phyloP scores from a whole-genome alignment of 2,113 vertebrate species.

The Spilogale gracilis region DNA sequence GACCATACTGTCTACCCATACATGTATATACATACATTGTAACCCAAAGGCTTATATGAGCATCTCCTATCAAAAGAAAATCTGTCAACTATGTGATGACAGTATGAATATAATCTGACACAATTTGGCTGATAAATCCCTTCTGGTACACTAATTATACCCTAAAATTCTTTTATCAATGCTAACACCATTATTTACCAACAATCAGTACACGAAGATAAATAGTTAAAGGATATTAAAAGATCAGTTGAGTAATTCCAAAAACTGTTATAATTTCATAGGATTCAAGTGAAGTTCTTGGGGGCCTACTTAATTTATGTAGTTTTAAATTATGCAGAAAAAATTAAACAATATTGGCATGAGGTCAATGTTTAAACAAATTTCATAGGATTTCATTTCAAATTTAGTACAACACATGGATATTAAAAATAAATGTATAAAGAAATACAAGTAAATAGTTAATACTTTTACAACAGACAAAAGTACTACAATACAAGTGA shows the following conservation, averaged over 20 bases:
- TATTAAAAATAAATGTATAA: constrained; percentile 77
- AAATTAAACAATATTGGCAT: constrained; percentile 60
- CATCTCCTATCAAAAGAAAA: constrained; percentile 48
- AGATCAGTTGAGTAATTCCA: constrained; percentile 40
- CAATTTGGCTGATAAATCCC: background rate
- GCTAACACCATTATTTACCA: background rate
- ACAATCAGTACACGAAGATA: constrained; percentile 56
- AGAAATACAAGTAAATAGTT: constrained; percentile 71
- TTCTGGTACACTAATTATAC: constrained; percentile 61
- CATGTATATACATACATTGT: background rate
- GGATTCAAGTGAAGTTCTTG: constrained; percentile 62
- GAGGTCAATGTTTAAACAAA: constrained; percentile 68
- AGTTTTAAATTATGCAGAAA: constrained; percentile 60
- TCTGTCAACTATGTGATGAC: constrained; percentile 9
- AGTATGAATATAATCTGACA: constrained; percentile 47
- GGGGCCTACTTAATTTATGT: constrained; percentile 46
- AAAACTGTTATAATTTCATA: constrained; percentile 69
- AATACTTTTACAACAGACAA: constrained; percentile 77
- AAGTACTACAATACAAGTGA: constrained; percentile 78
- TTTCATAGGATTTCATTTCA: constrained; percentile 69
- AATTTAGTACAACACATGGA: constrained; percentile 77
- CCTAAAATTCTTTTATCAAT: constrained; percentile 54
- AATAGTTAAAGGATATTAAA: constrained; percentile 61
- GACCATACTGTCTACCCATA: background rate
- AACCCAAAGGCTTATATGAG: constrained; percentile 50